Evolutionary conservation across 2,113 vertebrate species (phyloP).

Genomic region (Budorcas taxicolor): DNA sequence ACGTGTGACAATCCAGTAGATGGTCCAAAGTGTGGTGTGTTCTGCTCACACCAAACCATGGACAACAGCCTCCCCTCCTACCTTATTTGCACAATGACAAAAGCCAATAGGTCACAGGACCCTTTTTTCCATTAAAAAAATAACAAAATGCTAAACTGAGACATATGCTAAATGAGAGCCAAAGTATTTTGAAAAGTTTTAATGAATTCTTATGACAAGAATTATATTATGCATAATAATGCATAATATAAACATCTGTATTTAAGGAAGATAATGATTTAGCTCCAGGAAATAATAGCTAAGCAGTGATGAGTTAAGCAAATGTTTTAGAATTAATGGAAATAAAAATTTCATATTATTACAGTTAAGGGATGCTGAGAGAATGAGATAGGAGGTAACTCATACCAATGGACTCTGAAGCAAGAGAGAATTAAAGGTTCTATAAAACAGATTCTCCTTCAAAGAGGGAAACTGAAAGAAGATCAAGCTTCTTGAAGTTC

Average conservation of each 20-base stretch:
- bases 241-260: conserved; percentile 78
- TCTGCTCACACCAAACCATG: not conserved
- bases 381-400: conserved; percentile 67
- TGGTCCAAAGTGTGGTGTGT: not conserved
- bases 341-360: conserved; percentile 78
- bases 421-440: conserved; percentile 69
- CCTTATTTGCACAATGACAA: not conserved
- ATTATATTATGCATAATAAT: conserved; percentile 75
- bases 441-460: conserved; percentile 13
- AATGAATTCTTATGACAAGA: conserved; percentile 66
- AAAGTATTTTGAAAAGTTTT: conserved; percentile 69
- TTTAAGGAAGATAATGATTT: conserved; percentile 76
- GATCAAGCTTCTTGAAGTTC: conserved; percentile 53
- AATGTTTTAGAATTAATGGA: conserved; percentile 80
- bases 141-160: conserved; percentile 59
- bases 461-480: conserved; percentile 39
- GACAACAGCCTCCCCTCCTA: not conserved
- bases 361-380: conserved; percentile 73
- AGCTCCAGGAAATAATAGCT: conserved; percentile 79
- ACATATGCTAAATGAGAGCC: conserved; percentile 47
- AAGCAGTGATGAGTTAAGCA: conserved; percentile 75
- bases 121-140: not conserved
- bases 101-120: not conserved
- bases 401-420: conserved; percentile 59
- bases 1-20: not conserved